Conservation (phyloP, 2,113 vertebrate genomes). For the Piaya cayana region DNA sequence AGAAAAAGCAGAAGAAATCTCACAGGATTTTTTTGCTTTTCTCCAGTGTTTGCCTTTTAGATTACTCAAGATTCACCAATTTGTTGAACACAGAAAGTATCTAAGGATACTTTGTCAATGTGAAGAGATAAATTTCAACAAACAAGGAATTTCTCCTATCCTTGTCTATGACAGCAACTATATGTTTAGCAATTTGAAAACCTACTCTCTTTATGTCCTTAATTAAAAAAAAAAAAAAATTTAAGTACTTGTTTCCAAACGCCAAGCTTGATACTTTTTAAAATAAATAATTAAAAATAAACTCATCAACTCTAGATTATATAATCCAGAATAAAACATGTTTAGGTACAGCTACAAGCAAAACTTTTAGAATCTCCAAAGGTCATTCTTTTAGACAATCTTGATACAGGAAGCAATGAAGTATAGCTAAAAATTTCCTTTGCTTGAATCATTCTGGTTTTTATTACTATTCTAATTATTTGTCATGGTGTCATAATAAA, state of each 20-base stretch:
- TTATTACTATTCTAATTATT: not conserved
- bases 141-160: not conserved
- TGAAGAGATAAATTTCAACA: not conserved
- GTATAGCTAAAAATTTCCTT: not conserved
- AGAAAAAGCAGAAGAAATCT: not conserved
- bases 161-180: not conserved
- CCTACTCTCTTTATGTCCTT: not conserved
- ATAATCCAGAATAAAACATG: not conserved
- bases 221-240: not conserved
- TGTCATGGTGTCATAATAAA: not conserved
- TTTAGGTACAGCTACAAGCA: not conserved
- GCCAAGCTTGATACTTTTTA: not conserved
- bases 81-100: accelerated
- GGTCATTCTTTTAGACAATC: not conserved
- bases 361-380: not conserved
- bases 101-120: not conserved
- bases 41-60: not conserved
- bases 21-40: not conserved
- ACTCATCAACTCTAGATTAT: not conserved
- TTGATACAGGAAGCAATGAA: not conserved
- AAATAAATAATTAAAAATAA: not conserved
- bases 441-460: not conserved
- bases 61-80: not conserved
- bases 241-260: not conserved
- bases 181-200: not conserved